phyloP scores from a whole-genome alignment of 2,888 invertebrate species.

The Calameuta filiformis region DNA sequence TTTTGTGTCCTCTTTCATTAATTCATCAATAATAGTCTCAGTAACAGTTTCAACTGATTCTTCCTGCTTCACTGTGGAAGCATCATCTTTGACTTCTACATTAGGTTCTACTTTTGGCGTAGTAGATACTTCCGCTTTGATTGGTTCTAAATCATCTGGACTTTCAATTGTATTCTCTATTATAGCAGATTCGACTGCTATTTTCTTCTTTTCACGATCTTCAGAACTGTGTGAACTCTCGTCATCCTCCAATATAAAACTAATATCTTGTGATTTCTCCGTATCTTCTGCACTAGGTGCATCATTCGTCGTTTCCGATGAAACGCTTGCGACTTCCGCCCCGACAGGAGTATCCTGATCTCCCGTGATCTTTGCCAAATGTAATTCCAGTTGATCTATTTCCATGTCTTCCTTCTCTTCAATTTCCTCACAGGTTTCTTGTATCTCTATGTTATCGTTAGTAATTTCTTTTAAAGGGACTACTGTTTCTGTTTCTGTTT shows the following conservation, averaged over 20 bases:
- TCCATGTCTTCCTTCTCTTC: slow-evolving; percentile 13
- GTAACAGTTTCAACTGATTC: slow-evolving; percentile 32
- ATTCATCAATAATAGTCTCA: slow-evolving; percentile 29
- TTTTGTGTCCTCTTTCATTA: slow-evolving; percentile 36
- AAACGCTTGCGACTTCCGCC: slow-evolving; percentile 40
- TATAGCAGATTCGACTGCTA: slow-evolving; percentile 29
- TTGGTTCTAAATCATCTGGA: slow-evolving; percentile 43
- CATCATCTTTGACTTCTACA: slow-evolving; percentile 27
- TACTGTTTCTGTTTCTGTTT: slow-evolving; percentile 27
- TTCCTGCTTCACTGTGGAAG: slow-evolving; percentile 18
- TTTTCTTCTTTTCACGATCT: slow-evolving; percentile 42
- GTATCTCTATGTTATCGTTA: neutral
- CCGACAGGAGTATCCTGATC: slow-evolving; percentile 42
- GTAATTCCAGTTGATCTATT: slow-evolving; percentile 48
- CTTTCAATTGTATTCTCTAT: slow-evolving; percentile 36
- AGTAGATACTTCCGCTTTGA: slow-evolving; percentile 34
- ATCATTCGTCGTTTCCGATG: slow-evolving; percentile 46
- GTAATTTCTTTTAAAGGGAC: neutral
- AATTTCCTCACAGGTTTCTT: neutral
- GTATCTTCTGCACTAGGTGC: slow-evolving; percentile 45
- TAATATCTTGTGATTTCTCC: slow-evolving; percentile 53
- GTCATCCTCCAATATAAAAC: slow-evolving; percentile 52
- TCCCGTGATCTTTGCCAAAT: slow-evolving; percentile 52
- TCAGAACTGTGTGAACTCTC: slow-evolving; percentile 37
- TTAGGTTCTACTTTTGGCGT: slow-evolving; percentile 34